Percentiles rank a stretch among this genome's conserved stretches.
Evolutionary conservation across 37 sponge, comb jelly and placozoan genomes (phyloP).

Genomic region (Ianthella basta): DNA sequence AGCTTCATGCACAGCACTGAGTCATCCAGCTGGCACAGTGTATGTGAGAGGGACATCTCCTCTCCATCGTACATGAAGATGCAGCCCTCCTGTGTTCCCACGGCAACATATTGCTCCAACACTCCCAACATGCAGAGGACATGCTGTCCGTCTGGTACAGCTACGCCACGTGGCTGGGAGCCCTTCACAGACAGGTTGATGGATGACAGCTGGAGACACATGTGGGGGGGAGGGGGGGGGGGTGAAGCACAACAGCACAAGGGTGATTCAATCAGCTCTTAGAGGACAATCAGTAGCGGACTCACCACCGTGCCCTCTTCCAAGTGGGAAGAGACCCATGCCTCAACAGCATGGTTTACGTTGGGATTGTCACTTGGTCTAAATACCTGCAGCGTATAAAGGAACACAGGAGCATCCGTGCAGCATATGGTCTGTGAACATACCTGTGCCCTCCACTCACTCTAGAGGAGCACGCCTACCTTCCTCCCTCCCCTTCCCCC

Average conservation of each 20-base stretch:
- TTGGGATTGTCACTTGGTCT: background rate
- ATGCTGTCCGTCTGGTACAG: constrained; percentile 21
- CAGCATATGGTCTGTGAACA: too few relatives aligned
- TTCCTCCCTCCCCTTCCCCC: too few relatives aligned
- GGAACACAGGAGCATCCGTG: too few relatives aligned
- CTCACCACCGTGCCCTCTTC: constrained; percentile 49
- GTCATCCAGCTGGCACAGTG: constrained; percentile 24
- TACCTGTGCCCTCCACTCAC: too few relatives aligned
- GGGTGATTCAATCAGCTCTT: background rate
- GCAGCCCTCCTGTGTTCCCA: constrained; percentile 55
- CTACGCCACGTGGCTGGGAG: constrained; percentile 49
- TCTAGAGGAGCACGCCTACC: too few relatives aligned
- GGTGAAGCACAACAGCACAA: background rate
- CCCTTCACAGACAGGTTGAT: constrained; percentile 52
- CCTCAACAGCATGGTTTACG: constrained; percentile 31
- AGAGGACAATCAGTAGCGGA: background rate
- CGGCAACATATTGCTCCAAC: constrained; percentile 26
- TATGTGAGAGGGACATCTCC: constrained; percentile 4
- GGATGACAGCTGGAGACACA: constrained; percentile 43
- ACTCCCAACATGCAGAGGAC: constrained; percentile 53
- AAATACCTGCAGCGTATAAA: constrained; percentile 34
- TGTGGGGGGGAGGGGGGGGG: too few relatives aligned
- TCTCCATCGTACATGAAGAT: constrained; percentile 57
- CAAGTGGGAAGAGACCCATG: constrained; percentile 53
- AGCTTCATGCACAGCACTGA: constrained; percentile 48